phyloP scores from a whole-genome alignment of 2,113 vertebrate species.

The Cynoglossus semilaevis region DNA sequence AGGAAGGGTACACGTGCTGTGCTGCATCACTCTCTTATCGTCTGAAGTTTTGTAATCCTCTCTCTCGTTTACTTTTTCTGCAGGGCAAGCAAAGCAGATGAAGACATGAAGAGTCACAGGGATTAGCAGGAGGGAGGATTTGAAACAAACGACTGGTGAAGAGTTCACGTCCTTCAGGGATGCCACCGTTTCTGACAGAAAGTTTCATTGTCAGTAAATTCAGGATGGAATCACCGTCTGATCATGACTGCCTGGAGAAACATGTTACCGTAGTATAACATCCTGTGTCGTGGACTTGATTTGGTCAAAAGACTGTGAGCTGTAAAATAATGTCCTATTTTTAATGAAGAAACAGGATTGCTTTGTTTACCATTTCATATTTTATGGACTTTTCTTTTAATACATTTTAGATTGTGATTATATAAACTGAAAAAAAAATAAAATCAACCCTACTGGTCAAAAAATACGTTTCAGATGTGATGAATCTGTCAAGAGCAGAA shows the following conservation, averaged over 20 bases:
- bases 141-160: constrained; percentile 10
- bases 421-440: too few species aligned
- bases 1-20: too few species aligned
- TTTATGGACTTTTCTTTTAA: too few species aligned
- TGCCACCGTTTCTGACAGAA: neutral
- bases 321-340: too few species aligned
- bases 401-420: too few species aligned
- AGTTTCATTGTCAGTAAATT: neutral
- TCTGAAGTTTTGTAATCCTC: too few species aligned
- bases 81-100: constrained; percentile 70
- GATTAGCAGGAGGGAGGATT: constrained; percentile 58
- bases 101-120: constrained; percentile 71
- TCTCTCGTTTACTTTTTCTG: constrained; percentile 4
- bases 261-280: neutral
- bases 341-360: neutral
- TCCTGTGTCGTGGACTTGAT: too few species aligned
- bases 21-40: neutral
- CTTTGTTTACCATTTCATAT: too few species aligned
- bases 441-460: too few species aligned
- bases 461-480: too few species aligned
- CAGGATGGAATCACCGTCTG: constrained; percentile 2
- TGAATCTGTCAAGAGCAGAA: too few species aligned
- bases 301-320: too few species aligned
- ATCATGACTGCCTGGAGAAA: neutral
- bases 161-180: constrained; percentile 6